Evolutionary conservation across 1,140 invertebrate species (phyloP).

Genomic region (Tetragnatha versicolor): DNA sequence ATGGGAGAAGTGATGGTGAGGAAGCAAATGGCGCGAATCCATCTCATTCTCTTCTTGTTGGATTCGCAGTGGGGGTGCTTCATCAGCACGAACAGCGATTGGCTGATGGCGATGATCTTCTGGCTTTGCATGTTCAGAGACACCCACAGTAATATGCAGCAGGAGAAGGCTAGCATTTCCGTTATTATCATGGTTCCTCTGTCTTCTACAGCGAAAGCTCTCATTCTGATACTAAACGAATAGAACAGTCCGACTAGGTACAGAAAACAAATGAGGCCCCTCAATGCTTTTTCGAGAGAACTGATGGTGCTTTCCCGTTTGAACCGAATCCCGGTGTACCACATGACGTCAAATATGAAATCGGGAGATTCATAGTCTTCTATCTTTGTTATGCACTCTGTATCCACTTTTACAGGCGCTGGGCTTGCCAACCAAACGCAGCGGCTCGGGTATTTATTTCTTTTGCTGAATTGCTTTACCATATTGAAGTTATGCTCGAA

Average conservation of each 20-base stretch:
- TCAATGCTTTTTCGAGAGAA: background rate
- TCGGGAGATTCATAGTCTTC: constrained; percentile 14
- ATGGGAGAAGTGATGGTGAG: constrained; percentile 17
- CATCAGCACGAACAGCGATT: no score
- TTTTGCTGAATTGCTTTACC: background rate
- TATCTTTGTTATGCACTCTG: background rate
- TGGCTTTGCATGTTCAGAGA: constrained; percentile 14
- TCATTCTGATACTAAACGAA: constrained; percentile 31
- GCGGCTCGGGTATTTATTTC: background rate
- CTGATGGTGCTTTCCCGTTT: background rate
- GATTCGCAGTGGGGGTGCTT: no score
- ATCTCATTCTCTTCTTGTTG: constrained; percentile 4
- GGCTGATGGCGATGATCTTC: background rate
- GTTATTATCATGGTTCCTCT: constrained; percentile 34
- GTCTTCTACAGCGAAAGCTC: background rate
- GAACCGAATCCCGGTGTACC: constrained; percentile 36
- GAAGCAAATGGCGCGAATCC: background rate
- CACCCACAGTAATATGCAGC: constrained; percentile 14
- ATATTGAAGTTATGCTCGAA: background rate
- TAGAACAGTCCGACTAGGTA: constrained; percentile 19
- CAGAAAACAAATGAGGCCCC: background rate
- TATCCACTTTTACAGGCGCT: background rate
- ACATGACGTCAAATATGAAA: constrained; percentile 27
- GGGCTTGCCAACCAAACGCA: background rate
- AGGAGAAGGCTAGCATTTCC: constrained; percentile 7